Evolutionary conservation across 2,797 vertebrate genomes (phyloP).

Genomic region (Anableps anableps): DNA sequence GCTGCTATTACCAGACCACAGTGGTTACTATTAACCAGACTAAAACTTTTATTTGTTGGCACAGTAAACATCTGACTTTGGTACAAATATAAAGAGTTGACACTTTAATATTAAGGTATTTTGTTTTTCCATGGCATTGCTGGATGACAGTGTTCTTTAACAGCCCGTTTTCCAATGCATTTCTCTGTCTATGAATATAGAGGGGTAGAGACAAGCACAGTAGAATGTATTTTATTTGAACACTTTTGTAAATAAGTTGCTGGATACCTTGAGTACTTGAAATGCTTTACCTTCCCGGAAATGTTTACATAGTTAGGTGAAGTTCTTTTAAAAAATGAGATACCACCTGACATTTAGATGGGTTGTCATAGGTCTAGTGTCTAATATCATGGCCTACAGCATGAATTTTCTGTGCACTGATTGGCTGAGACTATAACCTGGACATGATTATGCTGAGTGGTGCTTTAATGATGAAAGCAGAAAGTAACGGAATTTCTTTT

Average conservation of each 20-base stretch:
- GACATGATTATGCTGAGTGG: slow-evolving; percentile 19
- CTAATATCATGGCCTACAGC: slow-evolving; percentile 26
- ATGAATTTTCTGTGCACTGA: slow-evolving; percentile 46
- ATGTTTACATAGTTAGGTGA: not conserved
- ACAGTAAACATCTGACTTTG: not conserved
- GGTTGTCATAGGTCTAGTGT: not conserved
- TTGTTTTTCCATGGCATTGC: not conserved
- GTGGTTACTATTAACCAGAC: slow-evolving; percentile 68
- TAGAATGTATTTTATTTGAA: not conserved
- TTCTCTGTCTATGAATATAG: not conserved
- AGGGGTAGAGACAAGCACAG: not conserved
- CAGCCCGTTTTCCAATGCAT: not conserved
- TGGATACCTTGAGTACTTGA: not conserved
- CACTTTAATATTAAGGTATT: not conserved
- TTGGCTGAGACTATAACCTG: slow-evolving; percentile 34
- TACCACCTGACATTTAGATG: not conserved
- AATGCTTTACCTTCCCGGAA: not conserved
- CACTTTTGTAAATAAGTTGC: not conserved
- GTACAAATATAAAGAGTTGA: not conserved
- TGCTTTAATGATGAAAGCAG: slow-evolving; percentile 6
- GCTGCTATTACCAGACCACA: slow-evolving; percentile 36
- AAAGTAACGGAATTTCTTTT: not conserved
- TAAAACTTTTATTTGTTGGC: slow-evolving; percentile 46
- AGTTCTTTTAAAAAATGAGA: not conserved
- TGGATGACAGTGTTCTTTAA: not conserved